Evolutionary conservation across 2,113 vertebrate genomes (phyloP), one percentile per base, ranked within the genome.

Genomic region (Takifugu flavidus): DNA sequence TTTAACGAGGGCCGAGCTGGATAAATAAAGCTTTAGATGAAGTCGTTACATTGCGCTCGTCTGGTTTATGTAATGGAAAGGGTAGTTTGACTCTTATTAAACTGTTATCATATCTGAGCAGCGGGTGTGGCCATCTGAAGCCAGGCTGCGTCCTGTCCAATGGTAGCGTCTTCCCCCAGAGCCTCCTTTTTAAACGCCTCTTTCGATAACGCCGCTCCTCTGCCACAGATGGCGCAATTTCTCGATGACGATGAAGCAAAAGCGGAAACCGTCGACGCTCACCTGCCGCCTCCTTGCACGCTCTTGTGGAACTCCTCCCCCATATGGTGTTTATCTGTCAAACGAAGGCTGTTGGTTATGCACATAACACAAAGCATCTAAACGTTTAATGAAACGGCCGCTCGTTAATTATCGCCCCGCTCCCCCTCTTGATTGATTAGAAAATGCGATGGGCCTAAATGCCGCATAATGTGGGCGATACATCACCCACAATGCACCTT

Each of bases 281-380:
- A 68, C 67, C 31, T 20, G 46, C 25, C 73, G 58, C 45, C 5
- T 13, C 31, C 55, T 50, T 8, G 55, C 64, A 76, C 70, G 59
- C 78, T 88, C 92, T 93, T 94, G 94, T 96, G 95, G 93, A 95
- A 93, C 91, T 92, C 86, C 58, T 78, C 63, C 60, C 56, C 64
- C 83, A 60, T 88, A 79, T 74, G 59, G 69, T 86, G 88, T 84
- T 62, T 76, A 79, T 76, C 88, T 90, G 85, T 89, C 89, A 90
- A 86, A 85, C 89, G 79, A 92, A 93, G 85, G 89, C 91, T 94
- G 88, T 89, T 91, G 93, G 92, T 91, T 86, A 82, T 88, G 66
- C 65, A 53, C 59, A 49, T 61, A 70, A 53, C 64, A 53, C 62
- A 78, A 71, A 76, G 57, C 61, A 65, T 69, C 78, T 31, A 68